Base-by-base conservation (phyloP, 2,888 invertebrate genomes). In the Sphaerophoria rueppellii region DNA sequence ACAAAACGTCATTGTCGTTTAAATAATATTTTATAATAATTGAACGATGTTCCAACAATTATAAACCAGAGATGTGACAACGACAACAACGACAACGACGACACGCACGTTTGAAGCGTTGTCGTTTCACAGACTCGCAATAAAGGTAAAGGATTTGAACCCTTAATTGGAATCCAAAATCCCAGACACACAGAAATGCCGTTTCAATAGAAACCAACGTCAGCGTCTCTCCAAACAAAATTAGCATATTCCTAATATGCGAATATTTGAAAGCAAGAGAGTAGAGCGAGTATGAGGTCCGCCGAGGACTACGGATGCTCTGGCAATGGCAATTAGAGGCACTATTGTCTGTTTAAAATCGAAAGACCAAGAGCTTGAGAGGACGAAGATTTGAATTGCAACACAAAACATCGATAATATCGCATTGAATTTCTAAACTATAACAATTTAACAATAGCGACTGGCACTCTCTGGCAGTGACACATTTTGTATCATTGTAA, bases 11-110 rank as follows among this genome's bases (percentile, higher is more conserved):
- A 24, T 24, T 24, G 24, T 24, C 24, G 40, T 69, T 83, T 75
- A 83, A 75, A 83, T 75, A 57, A 76, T 75, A 82, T 83, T 83
- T 83, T 83, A 80, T 80, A 79, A 79, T 83, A 83, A 79, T 83
- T 80, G 76, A 79, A 54, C 83, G 72, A 83, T 83, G 83, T 72
- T 54, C 50, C 70, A 71, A 74, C 78, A 78, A 78, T 78, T 82
- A 24, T 24, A 24, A 78, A 78, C 73, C 70, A 63, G 58, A 78
- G 69, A 7, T 32, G 60, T 43, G 77, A 78, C 50, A 54, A 70
- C 70, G 32, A 35, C 16, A 16, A 14, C 24, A 24, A 5, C 3
- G 16, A 16, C 16, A 7, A n/a, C 24, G 24, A 3, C 0, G 43
- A 24, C 32, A 4, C 14, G 14, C 14, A 48, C 12, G 11, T 40